Evolutionary conservation across 2,113 vertebrate genomes (phyloP).

Genomic region (Lanius collurio): DNA sequence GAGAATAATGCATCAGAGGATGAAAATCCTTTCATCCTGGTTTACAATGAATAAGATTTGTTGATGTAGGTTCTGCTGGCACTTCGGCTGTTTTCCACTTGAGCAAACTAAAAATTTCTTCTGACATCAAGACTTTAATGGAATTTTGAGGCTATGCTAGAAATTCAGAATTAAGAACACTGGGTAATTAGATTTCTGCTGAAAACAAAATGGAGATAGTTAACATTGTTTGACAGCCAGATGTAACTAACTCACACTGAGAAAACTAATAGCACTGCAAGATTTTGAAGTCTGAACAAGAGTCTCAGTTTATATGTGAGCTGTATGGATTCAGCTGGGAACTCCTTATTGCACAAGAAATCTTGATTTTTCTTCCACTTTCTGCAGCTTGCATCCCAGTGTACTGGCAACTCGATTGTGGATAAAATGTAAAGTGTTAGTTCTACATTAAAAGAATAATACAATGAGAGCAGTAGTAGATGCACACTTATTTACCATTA

Average conservation of each 20-base stretch:
- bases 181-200: not conserved
- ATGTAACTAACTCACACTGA: not conserved
- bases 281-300: conserved; percentile 6
- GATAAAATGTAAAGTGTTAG: conserved; percentile 51
- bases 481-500: conserved; percentile 2
- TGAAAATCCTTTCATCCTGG: not conserved
- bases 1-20: not conserved
- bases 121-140: not conserved
- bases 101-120: not conserved
- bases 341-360: conserved; percentile 17
- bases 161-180: not conserved
- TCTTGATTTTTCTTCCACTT: conserved; percentile 55
- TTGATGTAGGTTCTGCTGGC: not conserved
- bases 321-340: conserved; percentile 4
- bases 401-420: not conserved
- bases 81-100: not conserved
- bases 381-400: conserved; percentile 12
- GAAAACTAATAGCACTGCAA: not conserved
- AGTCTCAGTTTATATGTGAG: not conserved
- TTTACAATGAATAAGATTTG: not conserved
- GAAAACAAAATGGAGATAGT: not conserved
- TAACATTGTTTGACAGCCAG: not conserved
- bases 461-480: conserved; percentile 39
- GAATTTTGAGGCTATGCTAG: not conserved
- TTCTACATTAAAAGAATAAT: conserved; percentile 42